Evolutionary conservation across 2,888 invertebrate genomes (phyloP), one percentile per base, ranked within the genome.

Genomic region (Polymixis flavicincta): DNA sequence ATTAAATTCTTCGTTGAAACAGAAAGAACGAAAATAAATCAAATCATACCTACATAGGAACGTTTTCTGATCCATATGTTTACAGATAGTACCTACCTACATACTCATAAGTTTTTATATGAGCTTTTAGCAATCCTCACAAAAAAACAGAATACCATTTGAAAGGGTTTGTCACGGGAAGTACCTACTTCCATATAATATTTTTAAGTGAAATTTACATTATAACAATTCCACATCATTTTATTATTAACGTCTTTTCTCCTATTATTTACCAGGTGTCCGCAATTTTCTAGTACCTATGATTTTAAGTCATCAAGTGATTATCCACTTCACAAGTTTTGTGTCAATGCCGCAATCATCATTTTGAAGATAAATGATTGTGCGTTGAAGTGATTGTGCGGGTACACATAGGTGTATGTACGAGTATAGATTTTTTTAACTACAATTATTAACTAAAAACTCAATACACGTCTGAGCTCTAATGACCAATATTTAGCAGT

Each of bases 271-370:
- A 9, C 9, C 70, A 25, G 25, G 17, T 52, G 17, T 45, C 17
- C 8, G 8, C 22, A 59, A 25, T 25, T 22, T 22, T 32, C 1
- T 11, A 45, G 17, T 17, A 74, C 55, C 0, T 28, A 67, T 52
- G 14, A 59, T 63, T 37, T 63, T 57, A 37, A 66, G 50, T 50
- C 60, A 52, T 61, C 13, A 55, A 55, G 45, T 66, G 13, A 76
- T 80, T 69, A 76, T 66, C 57, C 48, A 63, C 61, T 71, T 71
- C 71, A 70, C 65, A 42, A 45, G 48, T 71, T 71, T 65, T 60
- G 71, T 80, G 84, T 82, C 82, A 82, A 82, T 83, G 74, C 65
- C 71, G 14, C 52, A 71, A 59, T 59, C 64, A 82, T 83, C 63
- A 82, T 74, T 72, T 67, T 55, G 14, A 59, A 57, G 48, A 42